These are phyloP conservation scores for Auanema sp. DNA, from an alignment of 2,888 invertebrate species.

Conservation along the genomic window DNA sequence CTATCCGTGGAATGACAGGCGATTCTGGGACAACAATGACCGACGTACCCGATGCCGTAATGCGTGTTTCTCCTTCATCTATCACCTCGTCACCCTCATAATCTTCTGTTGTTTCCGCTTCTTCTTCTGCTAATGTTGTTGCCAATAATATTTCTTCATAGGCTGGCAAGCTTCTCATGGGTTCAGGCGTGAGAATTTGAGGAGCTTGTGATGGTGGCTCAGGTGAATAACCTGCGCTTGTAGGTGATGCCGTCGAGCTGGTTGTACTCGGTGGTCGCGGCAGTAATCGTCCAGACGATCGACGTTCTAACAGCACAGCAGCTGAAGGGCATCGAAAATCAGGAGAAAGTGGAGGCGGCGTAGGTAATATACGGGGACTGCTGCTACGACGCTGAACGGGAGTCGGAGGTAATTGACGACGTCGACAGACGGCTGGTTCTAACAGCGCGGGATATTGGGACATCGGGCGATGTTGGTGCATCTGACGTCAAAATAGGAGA, in stretches of 20 bases:
- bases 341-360: constrained; percentile 50
- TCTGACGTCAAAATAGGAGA: neutral
- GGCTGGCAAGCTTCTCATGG: too few relatives aligned
- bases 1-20: constrained; percentile 16
- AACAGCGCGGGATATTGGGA: constrained; percentile 38
- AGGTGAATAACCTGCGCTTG: neutral
- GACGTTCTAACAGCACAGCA: constrained; percentile 28
- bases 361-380: constrained; percentile 49
- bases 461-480: constrained; percentile 32
- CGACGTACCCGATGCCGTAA: neutral
- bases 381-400: constrained; percentile 40
- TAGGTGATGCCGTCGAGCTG: neutral
- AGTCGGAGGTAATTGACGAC: constrained; percentile 46
- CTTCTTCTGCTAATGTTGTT: constrained; percentile 12
- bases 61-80: too few relatives aligned
- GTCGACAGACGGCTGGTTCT: constrained; percentile 35
- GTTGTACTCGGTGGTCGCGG: constrained; percentile 32
- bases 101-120: constrained; percentile 13
- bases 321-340: constrained; percentile 41
- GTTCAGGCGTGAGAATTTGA: neutral
- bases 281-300: constrained; percentile 38
- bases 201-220: constrained; percentile 3
- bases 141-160: too few relatives aligned
- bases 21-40: neutral
- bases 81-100: too few relatives aligned